Evolutionary conservation across 2,113 vertebrate genomes (phyloP), one percentile per base, ranked within the genome.

Genomic region (Alectura lathami): DNA sequence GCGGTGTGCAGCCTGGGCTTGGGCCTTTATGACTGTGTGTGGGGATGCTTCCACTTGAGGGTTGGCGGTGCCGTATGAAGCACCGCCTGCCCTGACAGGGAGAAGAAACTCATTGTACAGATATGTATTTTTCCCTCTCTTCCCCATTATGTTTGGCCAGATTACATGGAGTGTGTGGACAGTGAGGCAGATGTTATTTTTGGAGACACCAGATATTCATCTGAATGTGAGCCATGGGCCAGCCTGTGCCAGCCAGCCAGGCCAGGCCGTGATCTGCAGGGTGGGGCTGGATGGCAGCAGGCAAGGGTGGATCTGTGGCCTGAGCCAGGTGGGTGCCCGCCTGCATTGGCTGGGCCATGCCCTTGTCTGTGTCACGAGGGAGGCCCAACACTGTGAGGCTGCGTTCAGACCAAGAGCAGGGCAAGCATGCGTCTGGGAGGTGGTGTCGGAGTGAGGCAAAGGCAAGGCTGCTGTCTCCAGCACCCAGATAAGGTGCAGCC

Each of bases 141-240:
- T 42, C 30, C 21, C 15, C 2, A 0, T 45, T 59, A 3, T 2
- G 2, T 64, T 51, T 57, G 56, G n/a, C n/a, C 1, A 6, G 42
- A 38, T 69, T 54, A 27, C 27, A 32, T 42, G 72, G 70, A 38
- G 13, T 34, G 54, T 57, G 40, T 48, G 29, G 23, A 42, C 13
- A 54, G 51, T 34, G 47, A 88, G 68, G 53, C 43, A 38, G 13
- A 10, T 14, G 32, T 18, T 43, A 7, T 11, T 81, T 91, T 82
- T 88, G 66, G 47, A 45, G 4, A 2, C 0, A 6, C 45, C 32
- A 29, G 17, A 11, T n/a, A n/a, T n/a, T n/a, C n/a, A n/a, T n/a
- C n/a, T 77, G 54, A 62, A 30, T 12, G 56, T 40, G 66, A 81
- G 11, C 29, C 60, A 8, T 0, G 8, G 56, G 23, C 26, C 51